Evolutionary conservation across 2,113 vertebrate species (phyloP).

Genomic region (Mixornis gularis): DNA sequence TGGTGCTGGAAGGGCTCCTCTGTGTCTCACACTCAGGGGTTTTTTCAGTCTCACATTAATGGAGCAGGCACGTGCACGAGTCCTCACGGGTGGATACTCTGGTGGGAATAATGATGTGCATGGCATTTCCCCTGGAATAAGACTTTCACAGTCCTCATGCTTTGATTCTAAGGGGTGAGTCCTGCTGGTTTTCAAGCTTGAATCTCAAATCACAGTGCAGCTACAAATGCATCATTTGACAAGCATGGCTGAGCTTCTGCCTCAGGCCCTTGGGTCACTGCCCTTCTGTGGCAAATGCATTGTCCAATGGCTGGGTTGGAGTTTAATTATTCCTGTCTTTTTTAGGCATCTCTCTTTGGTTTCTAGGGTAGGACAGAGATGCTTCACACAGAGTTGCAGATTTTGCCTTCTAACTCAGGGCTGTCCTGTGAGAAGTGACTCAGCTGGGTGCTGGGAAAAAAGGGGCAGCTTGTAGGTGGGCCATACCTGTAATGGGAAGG

Average conservation of each 20-base stretch:
- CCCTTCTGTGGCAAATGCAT: background rate
- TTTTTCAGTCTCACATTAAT: accelerated
- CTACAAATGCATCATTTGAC: background rate
- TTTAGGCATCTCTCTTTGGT: background rate
- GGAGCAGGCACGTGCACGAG: background rate
- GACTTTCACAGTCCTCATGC: background rate
- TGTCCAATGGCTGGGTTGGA: background rate
- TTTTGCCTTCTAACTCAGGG: background rate
- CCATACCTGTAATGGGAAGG: accelerated
- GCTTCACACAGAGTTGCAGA: background rate
- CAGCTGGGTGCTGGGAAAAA: background rate
- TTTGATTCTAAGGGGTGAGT: background rate
- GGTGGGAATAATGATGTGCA: background rate
- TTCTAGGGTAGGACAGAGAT: background rate
- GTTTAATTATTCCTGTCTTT: background rate
- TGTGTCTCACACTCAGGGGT: background rate
- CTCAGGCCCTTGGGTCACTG: background rate
- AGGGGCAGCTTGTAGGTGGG: too few relatives aligned
- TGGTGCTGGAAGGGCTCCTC: background rate
- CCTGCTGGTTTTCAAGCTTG: background rate
- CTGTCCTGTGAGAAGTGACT: background rate
- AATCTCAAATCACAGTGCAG: background rate
- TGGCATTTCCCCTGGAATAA: background rate
- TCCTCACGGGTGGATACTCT: background rate
- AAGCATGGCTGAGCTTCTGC: constrained; percentile 30